Evolutionary conservation across 2,888 invertebrate genomes (phyloP).

Genomic region (Microplitis deprimator): DNA sequence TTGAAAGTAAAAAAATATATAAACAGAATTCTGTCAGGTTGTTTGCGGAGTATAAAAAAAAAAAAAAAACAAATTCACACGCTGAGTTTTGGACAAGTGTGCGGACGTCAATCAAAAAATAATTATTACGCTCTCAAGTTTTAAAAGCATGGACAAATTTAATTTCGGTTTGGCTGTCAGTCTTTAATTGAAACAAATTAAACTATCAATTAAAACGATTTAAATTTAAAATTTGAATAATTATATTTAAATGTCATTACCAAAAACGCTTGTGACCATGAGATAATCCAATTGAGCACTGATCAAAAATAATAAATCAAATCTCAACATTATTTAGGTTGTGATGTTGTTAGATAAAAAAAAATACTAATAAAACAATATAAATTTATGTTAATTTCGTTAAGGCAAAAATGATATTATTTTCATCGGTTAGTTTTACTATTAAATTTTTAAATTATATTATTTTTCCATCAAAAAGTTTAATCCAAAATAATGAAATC

Average conservation of each 20-base stretch:
- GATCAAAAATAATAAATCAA: conserved; percentile 22
- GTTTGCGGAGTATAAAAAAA: too few species aligned
- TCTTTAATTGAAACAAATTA: neutral
- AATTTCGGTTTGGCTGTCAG: neutral
- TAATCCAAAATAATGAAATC: neutral
- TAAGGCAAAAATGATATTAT: neutral
- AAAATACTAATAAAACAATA: neutral
- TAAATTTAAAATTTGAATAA: neutral
- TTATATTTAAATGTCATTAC: conserved; percentile 3
- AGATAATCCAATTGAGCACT: conserved; percentile 12
- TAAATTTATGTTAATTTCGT: neutral
- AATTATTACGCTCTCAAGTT: neutral
- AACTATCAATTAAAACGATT: neutral
- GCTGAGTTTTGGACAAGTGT: neutral
- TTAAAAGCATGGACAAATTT: neutral
- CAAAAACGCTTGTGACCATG: conserved; percentile 8
- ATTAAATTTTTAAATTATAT: neutral
- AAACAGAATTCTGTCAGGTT: neutral
- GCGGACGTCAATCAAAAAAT: neutral
- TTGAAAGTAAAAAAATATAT: neutral
- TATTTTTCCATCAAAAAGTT: neutral
- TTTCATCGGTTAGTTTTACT: neutral
- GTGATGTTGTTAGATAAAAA: neutral
- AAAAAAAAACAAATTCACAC: neutral
- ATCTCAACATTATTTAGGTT: conserved; percentile 9